Conservation (phyloP, 1,140 invertebrate genomes). For the Subanguina moxae region DNA sequence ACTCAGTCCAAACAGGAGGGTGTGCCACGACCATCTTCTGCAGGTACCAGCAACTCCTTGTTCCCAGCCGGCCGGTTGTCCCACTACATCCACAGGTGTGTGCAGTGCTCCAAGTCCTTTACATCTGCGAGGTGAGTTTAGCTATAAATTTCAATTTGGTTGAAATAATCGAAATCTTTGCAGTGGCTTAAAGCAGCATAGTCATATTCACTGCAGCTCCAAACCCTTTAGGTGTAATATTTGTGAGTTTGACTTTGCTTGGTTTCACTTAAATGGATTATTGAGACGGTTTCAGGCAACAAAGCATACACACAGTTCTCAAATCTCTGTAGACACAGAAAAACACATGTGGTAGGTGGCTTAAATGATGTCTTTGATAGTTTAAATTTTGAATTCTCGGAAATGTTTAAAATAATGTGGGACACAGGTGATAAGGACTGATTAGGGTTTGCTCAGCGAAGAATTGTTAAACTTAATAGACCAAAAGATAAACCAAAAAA, state of each 20-base stretch:
- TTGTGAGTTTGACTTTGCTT: background rate
- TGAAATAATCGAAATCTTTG: conserved; percentile 19
- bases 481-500: too few species aligned
- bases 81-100: conserved; percentile 26
- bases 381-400: too few species aligned
- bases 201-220: conserved; percentile 94
- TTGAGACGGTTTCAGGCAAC: background rate
- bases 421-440: too few species aligned
- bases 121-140: conserved; percentile 42
- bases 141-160: background rate
- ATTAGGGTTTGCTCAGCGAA: too few species aligned
- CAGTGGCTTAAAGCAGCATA: conserved; percentile 96
- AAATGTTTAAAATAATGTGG: too few species aligned
- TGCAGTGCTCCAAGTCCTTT: conserved; percentile 42
- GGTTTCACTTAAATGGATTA: background rate
- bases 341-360: conserved; percentile 73
- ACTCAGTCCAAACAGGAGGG: too few species aligned
- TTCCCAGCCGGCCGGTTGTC: background rate
- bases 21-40: too few species aligned
- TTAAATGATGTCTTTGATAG: too few species aligned
- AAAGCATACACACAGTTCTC: conserved; percentile 92
- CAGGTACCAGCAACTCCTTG: background rate
- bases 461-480: too few species aligned
- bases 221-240: conserved; percentile 82
- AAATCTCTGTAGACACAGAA: conserved; percentile 95